Conservation (phyloP, 30 jellyfish, hydroid and myxozoan species). For the Aurelia aurita region DNA sequence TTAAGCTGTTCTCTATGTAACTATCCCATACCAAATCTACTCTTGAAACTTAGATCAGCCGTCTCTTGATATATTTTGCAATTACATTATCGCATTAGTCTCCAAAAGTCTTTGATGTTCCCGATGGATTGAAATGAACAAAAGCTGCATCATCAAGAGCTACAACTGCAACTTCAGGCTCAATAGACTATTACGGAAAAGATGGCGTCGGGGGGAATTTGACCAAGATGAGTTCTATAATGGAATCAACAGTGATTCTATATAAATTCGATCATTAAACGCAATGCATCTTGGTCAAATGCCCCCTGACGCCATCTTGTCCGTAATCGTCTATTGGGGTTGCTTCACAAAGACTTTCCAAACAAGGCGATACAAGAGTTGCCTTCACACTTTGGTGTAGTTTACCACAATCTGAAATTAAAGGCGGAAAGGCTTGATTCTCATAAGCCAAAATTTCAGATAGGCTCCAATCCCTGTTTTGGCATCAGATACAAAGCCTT, state of each 20-base stretch:
- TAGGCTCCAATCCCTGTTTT: neutral
- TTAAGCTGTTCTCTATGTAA: constrained; percentile 27
- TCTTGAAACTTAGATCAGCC: constrained; percentile 11
- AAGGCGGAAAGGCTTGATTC: constrained; percentile 44
- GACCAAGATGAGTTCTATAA: no score
- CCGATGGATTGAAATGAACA: constrained; percentile 40
- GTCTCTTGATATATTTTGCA: constrained; percentile 14
- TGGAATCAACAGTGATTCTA: no score
- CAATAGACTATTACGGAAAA: no score
- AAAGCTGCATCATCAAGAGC: constrained; percentile 69
- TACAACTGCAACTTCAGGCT: constrained; percentile 31
- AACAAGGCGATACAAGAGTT: constrained; percentile 25
- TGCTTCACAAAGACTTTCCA: constrained; percentile 30
- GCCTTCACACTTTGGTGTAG: no score
- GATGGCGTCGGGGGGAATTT: no score
- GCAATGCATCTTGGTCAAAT: no score
- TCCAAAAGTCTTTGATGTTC: constrained; percentile 14
- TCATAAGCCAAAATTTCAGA: constrained; percentile 31
- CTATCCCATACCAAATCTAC: constrained; percentile 64
- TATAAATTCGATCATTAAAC: no score
- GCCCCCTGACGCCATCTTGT: no score
- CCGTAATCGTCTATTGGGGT: no score
- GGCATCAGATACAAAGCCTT: constrained; percentile 60
- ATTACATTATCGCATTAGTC: constrained; percentile 33
- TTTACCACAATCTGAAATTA: no score